Evolutionary conservation across 2,797 vertebrate genomes (phyloP).

Genomic region (Natrix natrix): DNA sequence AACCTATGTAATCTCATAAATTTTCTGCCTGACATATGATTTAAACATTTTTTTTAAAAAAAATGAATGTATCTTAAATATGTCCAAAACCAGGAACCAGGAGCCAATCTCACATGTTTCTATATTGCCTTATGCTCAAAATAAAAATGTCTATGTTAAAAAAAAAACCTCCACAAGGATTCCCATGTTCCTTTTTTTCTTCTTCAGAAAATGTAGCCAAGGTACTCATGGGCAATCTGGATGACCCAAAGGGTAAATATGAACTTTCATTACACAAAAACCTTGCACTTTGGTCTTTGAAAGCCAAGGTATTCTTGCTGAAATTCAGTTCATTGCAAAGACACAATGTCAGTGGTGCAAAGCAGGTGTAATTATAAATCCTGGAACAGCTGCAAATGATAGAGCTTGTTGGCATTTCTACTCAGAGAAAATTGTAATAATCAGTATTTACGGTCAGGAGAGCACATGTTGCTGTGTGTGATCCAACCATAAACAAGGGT

Average conservation of each 20-base stretch:
- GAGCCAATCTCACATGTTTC: neutral
- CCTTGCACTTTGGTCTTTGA: neutral
- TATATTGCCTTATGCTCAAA: neutral
- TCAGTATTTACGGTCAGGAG: neutral
- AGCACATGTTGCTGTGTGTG: neutral
- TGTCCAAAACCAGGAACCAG: neutral
- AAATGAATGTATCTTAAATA: neutral
- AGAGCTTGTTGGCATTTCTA: neutral
- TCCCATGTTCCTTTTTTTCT: neutral
- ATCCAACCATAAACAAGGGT: neutral
- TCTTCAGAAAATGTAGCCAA: neutral
- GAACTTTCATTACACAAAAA: neutral
- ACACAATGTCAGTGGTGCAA: neutral
- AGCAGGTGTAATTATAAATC: neutral
- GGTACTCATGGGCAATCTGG: neutral
- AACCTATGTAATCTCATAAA: neutral
- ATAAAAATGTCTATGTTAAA: neutral
- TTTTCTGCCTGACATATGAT: neutral
- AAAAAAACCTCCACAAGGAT: neutral
- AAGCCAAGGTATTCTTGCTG: neutral
- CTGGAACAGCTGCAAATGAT: constrained; percentile 1
- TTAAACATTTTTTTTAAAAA: neutral
- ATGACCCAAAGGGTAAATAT: neutral
- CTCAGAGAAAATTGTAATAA: neutral
- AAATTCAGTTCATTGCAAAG: neutral